These are phyloP conservation scores for Scomber colias DNA, from an alignment of 2,113 vertebrate species.

Conservation along the genomic window DNA sequence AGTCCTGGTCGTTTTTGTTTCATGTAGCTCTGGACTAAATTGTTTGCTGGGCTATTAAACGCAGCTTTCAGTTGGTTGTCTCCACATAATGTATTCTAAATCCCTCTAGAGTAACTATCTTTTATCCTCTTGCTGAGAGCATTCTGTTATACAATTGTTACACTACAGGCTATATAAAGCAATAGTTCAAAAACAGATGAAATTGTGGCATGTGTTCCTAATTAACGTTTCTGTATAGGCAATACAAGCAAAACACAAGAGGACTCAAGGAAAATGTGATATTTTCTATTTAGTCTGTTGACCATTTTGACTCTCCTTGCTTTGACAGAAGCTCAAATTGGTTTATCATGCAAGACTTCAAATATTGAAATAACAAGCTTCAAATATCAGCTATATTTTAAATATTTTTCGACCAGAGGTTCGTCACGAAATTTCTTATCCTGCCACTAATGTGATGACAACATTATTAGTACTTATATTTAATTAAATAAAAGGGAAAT, in stretches of 20 bases:
- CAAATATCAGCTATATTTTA: conserved; percentile 34
- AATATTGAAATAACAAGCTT: conserved; percentile 40
- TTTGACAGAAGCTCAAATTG: conserved; percentile 43
- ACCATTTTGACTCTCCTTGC: conserved; percentile 19
- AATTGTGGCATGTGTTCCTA: conserved; percentile 80
- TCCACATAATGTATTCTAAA: conserved; percentile 80
- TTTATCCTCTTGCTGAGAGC: conserved; percentile 78
- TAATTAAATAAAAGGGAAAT: conserved; percentile 36
- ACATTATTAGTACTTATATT: conserved; percentile 3
- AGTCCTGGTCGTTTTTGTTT: conserved; percentile 68
- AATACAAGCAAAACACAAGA: conserved; percentile 55
- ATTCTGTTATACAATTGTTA: conserved; percentile 78
- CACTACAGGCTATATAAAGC: conserved; percentile 78
- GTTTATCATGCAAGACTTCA: conserved; percentile 52
- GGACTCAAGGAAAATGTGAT: conserved; percentile 48
- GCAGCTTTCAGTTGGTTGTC: conserved; percentile 77
- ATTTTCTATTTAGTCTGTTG: conserved; percentile 50
- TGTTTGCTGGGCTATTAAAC: conserved; percentile 75
- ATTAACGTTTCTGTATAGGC: conserved; percentile 71
- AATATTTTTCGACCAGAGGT: conserved; percentile 17
- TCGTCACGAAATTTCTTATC: conserved; percentile 22
- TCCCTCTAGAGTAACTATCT: conserved; percentile 76
- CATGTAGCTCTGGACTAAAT: conserved; percentile 68
- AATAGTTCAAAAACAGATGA: conserved; percentile 74
- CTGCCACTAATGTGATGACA: conserved; percentile 26